These are phyloP conservation scores for Aphaenogaster rudis DNA, from an alignment of 1,140 invertebrate genomes.

Conservation along the genomic window DNA sequence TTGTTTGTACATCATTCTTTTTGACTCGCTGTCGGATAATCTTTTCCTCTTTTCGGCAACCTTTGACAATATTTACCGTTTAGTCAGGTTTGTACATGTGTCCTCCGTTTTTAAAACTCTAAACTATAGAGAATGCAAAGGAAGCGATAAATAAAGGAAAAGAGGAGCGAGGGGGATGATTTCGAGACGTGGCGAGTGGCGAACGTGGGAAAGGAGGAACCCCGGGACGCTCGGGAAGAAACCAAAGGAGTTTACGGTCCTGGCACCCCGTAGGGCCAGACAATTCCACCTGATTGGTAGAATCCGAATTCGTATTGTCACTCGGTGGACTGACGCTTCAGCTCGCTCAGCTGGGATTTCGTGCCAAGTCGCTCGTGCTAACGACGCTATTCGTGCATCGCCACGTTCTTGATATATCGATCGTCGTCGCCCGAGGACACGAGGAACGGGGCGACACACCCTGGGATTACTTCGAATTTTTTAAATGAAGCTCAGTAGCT, in stretches of 20 bases:
- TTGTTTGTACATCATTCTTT: neutral
- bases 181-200: slow-evolving; percentile 62
- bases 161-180: neutral
- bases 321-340: slow-evolving; percentile 68
- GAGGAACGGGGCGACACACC: slow-evolving; percentile 32
- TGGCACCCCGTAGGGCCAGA: slow-evolving; percentile 79
- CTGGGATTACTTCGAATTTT: slow-evolving; percentile 47
- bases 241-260: slow-evolving; percentile 62
- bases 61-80: slow-evolving; percentile 29
- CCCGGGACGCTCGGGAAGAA: slow-evolving; percentile 45
- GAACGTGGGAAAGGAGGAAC: slow-evolving; percentile 78
- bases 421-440: slow-evolving; percentile 58
- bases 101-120: neutral
- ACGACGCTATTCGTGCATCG: slow-evolving; percentile 77
- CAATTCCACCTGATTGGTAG: slow-evolving; percentile 85
- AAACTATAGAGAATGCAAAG: neutral
- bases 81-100: neutral
- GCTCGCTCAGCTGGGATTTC: slow-evolving; percentile 73
- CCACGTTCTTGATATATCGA: slow-evolving; percentile 74
- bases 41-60: neutral
- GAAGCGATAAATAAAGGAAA: slow-evolving; percentile 9
- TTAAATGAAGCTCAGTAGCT: slow-evolving; percentile 19
- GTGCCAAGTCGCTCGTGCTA: slow-evolving; percentile 72
- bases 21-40: neutral
- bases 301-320: slow-evolving; percentile 79